These are phyloP conservation scores for Drosophila ironensis DNA, from an alignment of 1,140 invertebrate species.

Conservation along the genomic window DNA sequence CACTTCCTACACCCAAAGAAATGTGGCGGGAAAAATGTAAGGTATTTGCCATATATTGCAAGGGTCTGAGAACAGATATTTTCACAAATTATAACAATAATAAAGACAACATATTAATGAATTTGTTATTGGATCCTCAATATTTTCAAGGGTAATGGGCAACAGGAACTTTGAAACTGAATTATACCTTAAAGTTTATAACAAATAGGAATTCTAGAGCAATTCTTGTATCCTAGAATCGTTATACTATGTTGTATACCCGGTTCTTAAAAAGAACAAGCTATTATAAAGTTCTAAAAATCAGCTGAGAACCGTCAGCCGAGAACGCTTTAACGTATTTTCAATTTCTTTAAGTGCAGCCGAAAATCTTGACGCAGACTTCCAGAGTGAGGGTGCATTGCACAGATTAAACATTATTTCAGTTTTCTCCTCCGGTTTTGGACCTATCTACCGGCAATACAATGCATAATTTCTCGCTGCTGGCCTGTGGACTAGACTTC, in stretches of 20 bases:
- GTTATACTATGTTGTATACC: too few species aligned
- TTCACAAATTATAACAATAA: background rate
- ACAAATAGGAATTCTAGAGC: too few species aligned
- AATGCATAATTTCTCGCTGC: conserved; percentile 72
- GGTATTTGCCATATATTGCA: background rate
- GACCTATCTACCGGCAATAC: conserved; percentile 41
- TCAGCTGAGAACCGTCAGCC: too few species aligned
- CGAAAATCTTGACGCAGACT: conserved; percentile 3
- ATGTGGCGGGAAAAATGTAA: conserved; percentile 6
- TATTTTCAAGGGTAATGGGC: too few species aligned
- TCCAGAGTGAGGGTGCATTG: conserved; percentile 50
- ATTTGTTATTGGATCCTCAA: too few species aligned
- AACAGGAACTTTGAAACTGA: too few species aligned
- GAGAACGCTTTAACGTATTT: background rate
- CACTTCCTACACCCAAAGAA: conserved; percentile 17
- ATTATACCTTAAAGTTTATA: too few species aligned
- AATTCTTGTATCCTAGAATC: too few species aligned
- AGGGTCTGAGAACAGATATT: background rate
- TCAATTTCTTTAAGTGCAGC: background rate
- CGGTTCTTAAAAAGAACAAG: too few species aligned
- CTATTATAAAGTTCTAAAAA: background rate
- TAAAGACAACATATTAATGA: too few species aligned
- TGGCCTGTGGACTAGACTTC: conserved; percentile 32
- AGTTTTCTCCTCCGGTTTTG: conserved; percentile 2
- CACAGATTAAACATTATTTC: conserved; percentile 70